Base-by-base conservation (phyloP, 2,888 invertebrate species). In the Diplazon laetatorius region DNA sequence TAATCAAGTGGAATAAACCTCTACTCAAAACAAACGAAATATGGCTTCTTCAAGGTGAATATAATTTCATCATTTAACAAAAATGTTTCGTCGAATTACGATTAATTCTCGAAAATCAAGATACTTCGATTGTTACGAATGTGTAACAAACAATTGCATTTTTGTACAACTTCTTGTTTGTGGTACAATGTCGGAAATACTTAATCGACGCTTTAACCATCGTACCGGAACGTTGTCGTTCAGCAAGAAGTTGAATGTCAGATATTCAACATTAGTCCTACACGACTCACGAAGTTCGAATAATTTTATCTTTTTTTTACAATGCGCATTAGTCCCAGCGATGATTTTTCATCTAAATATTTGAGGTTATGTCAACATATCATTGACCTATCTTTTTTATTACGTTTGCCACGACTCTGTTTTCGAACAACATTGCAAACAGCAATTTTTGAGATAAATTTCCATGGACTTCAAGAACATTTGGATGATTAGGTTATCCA, bases 41-140 rank as follows among this genome's bases (percentile, higher is more conserved):
- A 94, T 94, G 94, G 94, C 94, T 92, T 93, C 93, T 88, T 94
- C 94, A 90, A 94, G 94, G 94, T 94, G 42, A 55, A 63, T 55
- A 66, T 46, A 39, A 52, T 39, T n/a, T n/a, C 16, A 12, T 39
- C 12, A 8, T 30, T 52, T 14, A 30, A 0, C 14, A 8, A 30
- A 6, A 30, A 30, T 30, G 2, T 30, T 30, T 30, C n/a, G n/a
- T n/a, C n/a, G 16, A 16, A 12, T 39, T 12, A 2, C 50, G n/a
- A 4, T 2, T 18, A 48, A 20, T n/a, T 50, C 39, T 42, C 18
- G 1, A 2, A 25, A 30, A 18, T 2, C 8, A n/a, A 8, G 8
- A 35, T 16, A 14, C 6, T 42, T 16, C 1, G n/a, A 5, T 25
- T 3, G 30, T 30, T 18, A n/a, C 16, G n/a, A 44, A 55, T 25